A percentile compares a stretch with the other conserved stretches of the same genome.
Conservation (phyloP, 2,888 invertebrate species). For the Linnaemya vulpina region DNA sequence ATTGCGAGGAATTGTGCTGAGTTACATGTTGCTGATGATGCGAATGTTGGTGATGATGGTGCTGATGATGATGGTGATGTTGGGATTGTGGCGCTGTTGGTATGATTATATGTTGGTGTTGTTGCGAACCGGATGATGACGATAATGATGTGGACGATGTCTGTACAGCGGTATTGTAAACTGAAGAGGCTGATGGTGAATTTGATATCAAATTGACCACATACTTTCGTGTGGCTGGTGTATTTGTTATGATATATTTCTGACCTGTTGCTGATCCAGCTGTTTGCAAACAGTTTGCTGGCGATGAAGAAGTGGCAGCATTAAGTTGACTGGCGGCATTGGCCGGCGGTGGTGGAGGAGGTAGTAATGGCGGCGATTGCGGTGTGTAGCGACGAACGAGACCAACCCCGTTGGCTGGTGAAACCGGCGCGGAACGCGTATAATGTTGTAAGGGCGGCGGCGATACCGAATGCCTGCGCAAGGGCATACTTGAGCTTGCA, state of each 20-base stretch:
- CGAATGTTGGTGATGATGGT: conserved; percentile 69
- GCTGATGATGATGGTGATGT: conserved; percentile 65
- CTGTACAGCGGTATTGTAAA: conserved; percentile 50
- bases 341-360: conserved; percentile 67
- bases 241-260: conserved; percentile 73
- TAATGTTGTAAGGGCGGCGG: conserved; percentile 79
- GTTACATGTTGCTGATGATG: conserved; percentile 45
- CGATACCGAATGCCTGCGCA: conserved; percentile 77
- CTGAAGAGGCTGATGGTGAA: conserved; percentile 70
- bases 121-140: conserved; percentile 54
- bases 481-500: conserved; percentile 63
- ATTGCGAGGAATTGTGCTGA: conserved; percentile 46
- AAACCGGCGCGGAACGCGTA: conserved; percentile 78
- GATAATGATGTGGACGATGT: conserved; percentile 49
- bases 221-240: conserved; percentile 78
- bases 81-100: conserved; percentile 64
- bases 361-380: conserved; percentile 73
- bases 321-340: conserved; percentile 53
- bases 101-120: conserved; percentile 74
- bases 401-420: conserved; percentile 75
- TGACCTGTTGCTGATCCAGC: conserved; percentile 70
- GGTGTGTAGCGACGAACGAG: conserved; percentile 75
- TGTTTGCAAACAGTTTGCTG: conserved; percentile 54
- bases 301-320: conserved; percentile 72
- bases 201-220: conserved; percentile 81